Percentiles rank a stretch among this genome's conserved stretches.
Evolutionary conservation across 1,140 invertebrate species (phyloP).

Genomic region (Formica selysi): DNA sequence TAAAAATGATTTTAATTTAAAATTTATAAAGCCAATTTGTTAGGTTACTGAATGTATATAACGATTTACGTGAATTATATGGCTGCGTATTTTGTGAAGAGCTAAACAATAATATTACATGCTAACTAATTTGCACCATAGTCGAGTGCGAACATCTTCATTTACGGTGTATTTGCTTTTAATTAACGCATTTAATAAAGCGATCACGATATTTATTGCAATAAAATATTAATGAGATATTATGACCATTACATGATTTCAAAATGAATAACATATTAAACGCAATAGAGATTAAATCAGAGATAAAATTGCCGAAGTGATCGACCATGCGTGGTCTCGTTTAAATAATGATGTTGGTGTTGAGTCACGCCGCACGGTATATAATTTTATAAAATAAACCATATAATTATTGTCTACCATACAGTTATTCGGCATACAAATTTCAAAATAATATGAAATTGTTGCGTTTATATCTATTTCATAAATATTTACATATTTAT

Average conservation of each 20-base stretch:
- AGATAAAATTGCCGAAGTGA: constrained; percentile 47
- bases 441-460: constrained; percentile 6
- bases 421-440: background rate
- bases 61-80: constrained; percentile 15
- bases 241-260: constrained; percentile 26
- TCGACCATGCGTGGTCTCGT: constrained; percentile 24
- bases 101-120: background rate
- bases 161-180: constrained; percentile 34
- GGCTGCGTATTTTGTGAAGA: background rate
- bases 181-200: constrained; percentile 55
- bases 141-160: constrained; percentile 31
- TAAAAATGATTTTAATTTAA: background rate
- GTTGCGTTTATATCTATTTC: constrained; percentile 2
- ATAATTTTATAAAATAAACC: constrained; percentile 29
- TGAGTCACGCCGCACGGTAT: constrained; percentile 7
- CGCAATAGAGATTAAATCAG: constrained; percentile 49
- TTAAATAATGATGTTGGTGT: constrained; percentile 24
- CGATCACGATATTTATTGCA: constrained; percentile 27
- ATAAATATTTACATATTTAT: constrained; percentile 17
- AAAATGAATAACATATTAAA: constrained; percentile 48
- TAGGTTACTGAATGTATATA: background rate
- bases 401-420: constrained; percentile 7
- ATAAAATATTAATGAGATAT: constrained; percentile 50
- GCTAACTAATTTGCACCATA: constrained; percentile 31
- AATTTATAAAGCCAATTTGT: background rate